Evolutionary conservation across 1,140 invertebrate genomes (phyloP).

Genomic region (Phthorimaea operculella): DNA sequence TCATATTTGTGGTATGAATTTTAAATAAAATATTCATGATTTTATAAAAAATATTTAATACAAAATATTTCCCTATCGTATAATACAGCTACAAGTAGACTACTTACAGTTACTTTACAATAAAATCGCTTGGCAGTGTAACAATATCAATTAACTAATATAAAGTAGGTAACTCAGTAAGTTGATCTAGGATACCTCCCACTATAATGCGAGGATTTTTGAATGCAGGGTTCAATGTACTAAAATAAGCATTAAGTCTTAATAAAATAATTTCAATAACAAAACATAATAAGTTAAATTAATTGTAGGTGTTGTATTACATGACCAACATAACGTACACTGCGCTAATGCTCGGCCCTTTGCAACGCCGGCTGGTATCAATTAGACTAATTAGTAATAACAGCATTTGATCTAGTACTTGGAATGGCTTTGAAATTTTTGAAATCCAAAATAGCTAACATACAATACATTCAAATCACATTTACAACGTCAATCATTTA

Average conservation of each 20-base stretch:
- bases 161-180: conserved; percentile 39
- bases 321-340: no score
- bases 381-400: no score
- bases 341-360: no score
- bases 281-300: conserved; percentile 29
- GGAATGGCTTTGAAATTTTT: not conserved
- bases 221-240: conserved; percentile 6
- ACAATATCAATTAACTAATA: conserved; percentile 25
- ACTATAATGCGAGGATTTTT: conserved; percentile 17
- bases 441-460: conserved; percentile 16
- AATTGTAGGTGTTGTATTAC: not conserved
- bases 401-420: no score
- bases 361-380: no score
- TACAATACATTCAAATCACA: conserved; percentile 29
- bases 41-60: conserved; percentile 32
- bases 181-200: conserved; percentile 15
- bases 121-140: conserved; percentile 37
- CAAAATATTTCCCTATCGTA: conserved; percentile 33
- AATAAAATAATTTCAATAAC: conserved; percentile 13
- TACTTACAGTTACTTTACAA: conserved; percentile 35
- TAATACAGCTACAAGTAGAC: conserved; percentile 26
- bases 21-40: no score
- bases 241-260: conserved; percentile 16
- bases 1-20: no score
- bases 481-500: conserved; percentile 21